Evolutionary conservation across 2,113 vertebrate genomes (phyloP).

Genomic region (Podilymbus podiceps): DNA sequence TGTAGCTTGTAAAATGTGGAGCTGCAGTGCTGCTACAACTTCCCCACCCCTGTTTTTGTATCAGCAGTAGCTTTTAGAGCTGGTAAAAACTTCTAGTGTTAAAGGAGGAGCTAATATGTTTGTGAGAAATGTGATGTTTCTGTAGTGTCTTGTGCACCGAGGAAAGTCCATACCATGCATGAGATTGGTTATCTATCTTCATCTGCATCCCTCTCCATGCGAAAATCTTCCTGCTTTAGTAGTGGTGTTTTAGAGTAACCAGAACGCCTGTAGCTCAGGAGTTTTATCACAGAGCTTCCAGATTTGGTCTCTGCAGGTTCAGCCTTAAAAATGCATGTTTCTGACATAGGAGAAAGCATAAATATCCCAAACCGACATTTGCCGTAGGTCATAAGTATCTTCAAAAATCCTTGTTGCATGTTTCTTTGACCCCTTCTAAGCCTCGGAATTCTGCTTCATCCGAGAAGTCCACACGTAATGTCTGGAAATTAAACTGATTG

Average conservation of each 20-base stretch:
- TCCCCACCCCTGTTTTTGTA: background rate
- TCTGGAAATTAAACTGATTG: background rate
- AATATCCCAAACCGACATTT: background rate
- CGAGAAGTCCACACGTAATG: rapidly evolving
- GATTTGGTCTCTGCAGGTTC: background rate
- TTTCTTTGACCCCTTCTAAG: background rate
- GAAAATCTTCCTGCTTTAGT: background rate
- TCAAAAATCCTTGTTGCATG: background rate
- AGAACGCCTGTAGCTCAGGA: background rate
- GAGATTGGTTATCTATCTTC: background rate
- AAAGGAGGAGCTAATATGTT: background rate
- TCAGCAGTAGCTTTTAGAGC: background rate
- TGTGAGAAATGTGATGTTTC: background rate
- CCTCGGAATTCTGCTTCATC: background rate
- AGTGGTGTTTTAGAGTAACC: background rate
- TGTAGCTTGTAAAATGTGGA: background rate
- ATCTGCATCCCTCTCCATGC: background rate
- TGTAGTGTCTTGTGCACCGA: background rate
- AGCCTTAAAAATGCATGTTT: background rate
- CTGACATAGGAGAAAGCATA: background rate
- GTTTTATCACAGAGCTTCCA: background rate
- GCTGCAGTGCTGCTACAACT: background rate
- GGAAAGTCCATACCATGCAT: background rate
- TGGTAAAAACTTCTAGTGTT: background rate
- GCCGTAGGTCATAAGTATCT: background rate